Percentiles rank a stretch among this genome's conserved stretches.
These are phyloP conservation scores for Huso huso DNA, from an alignment of 2,797 vertebrate genomes.

Conservation along the genomic window DNA sequence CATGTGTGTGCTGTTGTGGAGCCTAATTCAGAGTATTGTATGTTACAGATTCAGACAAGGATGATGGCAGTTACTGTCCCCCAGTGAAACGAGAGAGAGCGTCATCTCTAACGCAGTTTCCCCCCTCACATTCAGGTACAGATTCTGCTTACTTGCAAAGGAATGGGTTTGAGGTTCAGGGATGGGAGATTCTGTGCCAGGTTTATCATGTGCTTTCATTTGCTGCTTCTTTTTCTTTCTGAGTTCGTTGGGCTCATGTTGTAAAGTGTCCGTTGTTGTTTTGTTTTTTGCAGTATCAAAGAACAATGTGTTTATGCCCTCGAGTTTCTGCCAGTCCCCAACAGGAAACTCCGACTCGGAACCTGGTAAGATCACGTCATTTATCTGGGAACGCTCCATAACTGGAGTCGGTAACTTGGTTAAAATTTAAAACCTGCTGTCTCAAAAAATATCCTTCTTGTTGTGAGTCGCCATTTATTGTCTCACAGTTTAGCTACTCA, in stretches of 20 bases:
- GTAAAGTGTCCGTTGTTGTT: not conserved
- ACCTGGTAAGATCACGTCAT: conserved; percentile 63
- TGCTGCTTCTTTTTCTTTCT: too few species aligned
- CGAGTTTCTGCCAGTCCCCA: conserved; percentile 88
- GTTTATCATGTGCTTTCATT: too few species aligned
- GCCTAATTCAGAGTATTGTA: not conserved
- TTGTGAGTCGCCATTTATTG: too few species aligned
- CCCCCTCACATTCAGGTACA: conserved; percentile 87
- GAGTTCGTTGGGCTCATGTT: conserved; percentile 10
- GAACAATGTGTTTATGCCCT: conserved; percentile 96
- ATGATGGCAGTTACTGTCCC: conserved; percentile 85
- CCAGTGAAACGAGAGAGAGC: conserved; percentile 91
- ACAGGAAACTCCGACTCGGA: conserved; percentile 91
- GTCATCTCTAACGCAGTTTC: conserved; percentile 84
- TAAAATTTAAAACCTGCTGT: too few species aligned
- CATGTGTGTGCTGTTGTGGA: not conserved
- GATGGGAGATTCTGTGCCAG: too few species aligned
- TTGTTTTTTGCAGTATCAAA: conserved; percentile 68
- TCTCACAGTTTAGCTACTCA: too few species aligned
- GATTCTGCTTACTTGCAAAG: too few species aligned
- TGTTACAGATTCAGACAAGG: conserved; percentile 83
- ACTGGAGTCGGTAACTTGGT: too few species aligned
- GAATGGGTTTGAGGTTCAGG: too few species aligned
- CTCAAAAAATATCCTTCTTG: too few species aligned
- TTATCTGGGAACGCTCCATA: too few species aligned